phyloP scores from a whole-genome alignment of 2,888 invertebrate species.

The Heterodera filipjevi region DNA sequence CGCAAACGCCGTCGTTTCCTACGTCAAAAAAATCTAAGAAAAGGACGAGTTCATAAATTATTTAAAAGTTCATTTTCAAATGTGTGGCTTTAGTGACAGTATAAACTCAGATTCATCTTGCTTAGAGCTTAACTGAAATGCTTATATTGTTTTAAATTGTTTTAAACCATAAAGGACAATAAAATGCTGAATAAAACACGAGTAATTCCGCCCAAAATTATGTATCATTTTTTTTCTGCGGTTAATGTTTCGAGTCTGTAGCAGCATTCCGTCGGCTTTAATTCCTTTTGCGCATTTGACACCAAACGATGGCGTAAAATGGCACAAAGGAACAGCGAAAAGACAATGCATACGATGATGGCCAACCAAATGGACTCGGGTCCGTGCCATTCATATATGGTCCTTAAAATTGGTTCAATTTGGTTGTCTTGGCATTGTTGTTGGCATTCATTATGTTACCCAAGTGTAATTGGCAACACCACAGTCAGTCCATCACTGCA shows the following conservation, averaged over 20 bases:
- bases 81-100: too few relatives aligned
- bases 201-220: neutral
- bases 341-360: neutral
- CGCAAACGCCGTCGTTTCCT: too few relatives aligned
- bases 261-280: neutral
- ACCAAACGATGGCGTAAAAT: neutral
- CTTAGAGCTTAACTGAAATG: too few relatives aligned
- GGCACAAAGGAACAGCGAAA: neutral
- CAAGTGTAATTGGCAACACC: conserved; percentile 41
- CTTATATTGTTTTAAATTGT: too few relatives aligned
- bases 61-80: too few relatives aligned
- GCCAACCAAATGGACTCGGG: neutral
- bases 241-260: neutral
- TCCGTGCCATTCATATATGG: neutral
- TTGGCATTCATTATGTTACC: conserved; percentile 28
- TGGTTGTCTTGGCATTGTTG: neutral
- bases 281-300: neutral
- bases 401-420: neutral
- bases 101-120: too few relatives aligned
- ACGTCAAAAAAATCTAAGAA: too few relatives aligned
- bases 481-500: conserved; percentile 41
- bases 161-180: too few relatives aligned
- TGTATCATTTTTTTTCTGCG: neutral
- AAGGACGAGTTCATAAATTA: too few relatives aligned
- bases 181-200: too few relatives aligned